Conservation (phyloP, 2,797 vertebrate genomes). For the Silurus aristotelis region DNA sequence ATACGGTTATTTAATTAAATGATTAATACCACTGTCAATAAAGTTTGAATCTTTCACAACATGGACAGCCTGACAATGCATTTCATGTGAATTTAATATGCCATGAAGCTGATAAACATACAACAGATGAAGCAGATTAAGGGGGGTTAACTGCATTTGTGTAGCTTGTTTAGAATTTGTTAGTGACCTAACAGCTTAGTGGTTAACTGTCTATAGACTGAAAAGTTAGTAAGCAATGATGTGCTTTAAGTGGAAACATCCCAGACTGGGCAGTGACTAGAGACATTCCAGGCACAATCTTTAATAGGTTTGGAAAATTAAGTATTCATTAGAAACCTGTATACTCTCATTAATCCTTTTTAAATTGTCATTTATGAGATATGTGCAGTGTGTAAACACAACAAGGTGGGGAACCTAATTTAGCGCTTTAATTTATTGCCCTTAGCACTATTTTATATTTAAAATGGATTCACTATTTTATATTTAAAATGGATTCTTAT, state of each 20-base stretch:
- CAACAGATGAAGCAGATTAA: neutral
- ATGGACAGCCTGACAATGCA: neutral
- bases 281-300: neutral
- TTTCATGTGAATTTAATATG: conserved; percentile 1
- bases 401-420: neutral
- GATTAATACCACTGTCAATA: conserved; percentile 63
- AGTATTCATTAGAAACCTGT: neutral
- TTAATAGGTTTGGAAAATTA: neutral
- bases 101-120: neutral
- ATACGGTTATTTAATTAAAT: conserved; percentile 59
- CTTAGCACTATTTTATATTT: neutral
- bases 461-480: neutral
- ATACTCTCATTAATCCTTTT: neutral
- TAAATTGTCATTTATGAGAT: neutral
- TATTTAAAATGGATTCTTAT: neutral
- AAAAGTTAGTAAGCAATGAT: neutral
- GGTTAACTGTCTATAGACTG: conserved; percentile 36
- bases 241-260: neutral
- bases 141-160: neutral
- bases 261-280: neutral
- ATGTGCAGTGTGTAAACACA: neutral
- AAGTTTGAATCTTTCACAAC: conserved; percentile 50
- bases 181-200: neutral
- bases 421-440: neutral
- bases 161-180: neutral